These are phyloP conservation scores for Delichon dasypus DNA, from an alignment of 2,797 vertebrate genomes.

Conservation along the genomic window DNA sequence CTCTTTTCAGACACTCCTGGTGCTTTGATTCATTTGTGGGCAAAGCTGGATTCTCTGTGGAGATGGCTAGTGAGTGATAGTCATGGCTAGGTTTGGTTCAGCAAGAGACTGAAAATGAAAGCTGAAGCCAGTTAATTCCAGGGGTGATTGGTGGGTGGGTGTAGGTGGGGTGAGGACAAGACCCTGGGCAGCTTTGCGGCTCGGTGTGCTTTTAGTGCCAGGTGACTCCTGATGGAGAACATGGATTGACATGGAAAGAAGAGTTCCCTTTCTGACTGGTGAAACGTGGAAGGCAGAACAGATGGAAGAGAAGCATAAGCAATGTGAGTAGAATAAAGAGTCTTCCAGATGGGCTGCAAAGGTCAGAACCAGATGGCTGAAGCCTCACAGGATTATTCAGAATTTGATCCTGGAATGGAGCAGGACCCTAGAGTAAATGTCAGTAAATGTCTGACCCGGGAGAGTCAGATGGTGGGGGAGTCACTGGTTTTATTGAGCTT, in stretches of 20 bases:
- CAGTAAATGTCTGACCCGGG: neutral
- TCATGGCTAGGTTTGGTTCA: neutral
- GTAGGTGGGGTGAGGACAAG: neutral
- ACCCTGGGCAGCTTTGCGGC: neutral
- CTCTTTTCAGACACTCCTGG: neutral
- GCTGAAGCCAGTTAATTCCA: neutral
- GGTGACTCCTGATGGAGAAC: neutral
- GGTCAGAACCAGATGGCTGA: neutral
- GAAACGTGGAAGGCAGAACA: neutral
- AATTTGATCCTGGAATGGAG: neutral
- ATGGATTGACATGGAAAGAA: neutral
- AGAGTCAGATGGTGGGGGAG: neutral
- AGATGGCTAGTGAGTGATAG: neutral
- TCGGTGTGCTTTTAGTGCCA: neutral
- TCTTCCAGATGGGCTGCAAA: neutral
- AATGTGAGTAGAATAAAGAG: neutral
- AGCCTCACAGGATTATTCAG: neutral
- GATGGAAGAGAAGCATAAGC: neutral
- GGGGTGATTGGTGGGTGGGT: neutral
- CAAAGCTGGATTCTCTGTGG: neutral
- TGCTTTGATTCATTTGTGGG: neutral
- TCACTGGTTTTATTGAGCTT: neutral
- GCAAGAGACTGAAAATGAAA: neutral
- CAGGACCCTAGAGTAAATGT: neutral
- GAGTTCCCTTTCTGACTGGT: neutral